Evolutionary conservation across 2,888 invertebrate species (phyloP), one percentile per base, ranked within the genome.

Genomic region (Trissonchulus latispiculum): DNA sequence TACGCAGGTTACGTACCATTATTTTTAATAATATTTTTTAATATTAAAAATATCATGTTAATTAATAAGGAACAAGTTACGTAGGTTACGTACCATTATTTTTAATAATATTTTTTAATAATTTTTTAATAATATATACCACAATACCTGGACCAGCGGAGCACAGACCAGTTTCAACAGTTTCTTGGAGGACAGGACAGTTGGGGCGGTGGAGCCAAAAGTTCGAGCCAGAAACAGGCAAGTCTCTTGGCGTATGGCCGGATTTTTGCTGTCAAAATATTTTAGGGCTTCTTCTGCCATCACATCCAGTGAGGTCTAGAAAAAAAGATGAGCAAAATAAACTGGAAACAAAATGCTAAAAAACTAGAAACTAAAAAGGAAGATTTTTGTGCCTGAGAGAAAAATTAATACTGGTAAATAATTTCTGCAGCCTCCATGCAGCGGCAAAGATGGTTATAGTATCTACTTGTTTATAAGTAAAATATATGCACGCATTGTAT

Each of bases 221-320:
- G 81, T n/a, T 33, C 79, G 75, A 15, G 61, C 76, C 29, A 81
- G 73, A 74, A 82, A 81, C 23, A 79, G 72, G 59, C 78, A 77
- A 23, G 84, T 83, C 77, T 86, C 85, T 1, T 83, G 79, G 76
- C 84, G 84, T 74, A 86, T 83, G 35, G 78, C 78, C 0, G 86
- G 86, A 73, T 84, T 85, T 76, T 85, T 85, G 78, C 86, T 84
- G 3, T 74, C 91, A 75, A 99, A 87, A 0, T 93, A 91, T 67
- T 90, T 90, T 0, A 93, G 80, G 78, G 91, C 87, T 80, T 93
- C 93, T 80, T 99, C 96, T 80, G 80, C 79, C 33, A 87, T 78
- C 1, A 80, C 79, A 61, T 87, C 86, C 62, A 87, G 77, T 28
- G 77, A 90, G 1, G 91, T n/a, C n/a, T n/a, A n/a, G n/a, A n/a